Base-by-base conservation (phyloP, 2,888 invertebrate genomes). In the Cephus spinipes region DNA sequence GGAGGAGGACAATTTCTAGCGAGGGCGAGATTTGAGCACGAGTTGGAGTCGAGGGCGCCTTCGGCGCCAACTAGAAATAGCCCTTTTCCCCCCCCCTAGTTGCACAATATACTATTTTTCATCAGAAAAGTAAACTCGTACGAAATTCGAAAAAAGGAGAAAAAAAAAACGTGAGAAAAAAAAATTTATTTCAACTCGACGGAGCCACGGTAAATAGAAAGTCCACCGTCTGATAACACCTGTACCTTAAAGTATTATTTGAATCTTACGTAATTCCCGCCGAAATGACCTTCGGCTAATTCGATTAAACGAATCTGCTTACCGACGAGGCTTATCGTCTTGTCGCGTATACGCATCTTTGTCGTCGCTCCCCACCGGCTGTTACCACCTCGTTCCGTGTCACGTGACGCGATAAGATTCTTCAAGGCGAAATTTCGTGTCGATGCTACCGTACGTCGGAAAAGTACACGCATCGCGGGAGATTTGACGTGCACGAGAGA, bases 201-300 rank as follows among this genome's bases (percentile, higher is more conserved):
- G 0, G 0, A 55, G 0, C 3, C 2, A 9, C 9, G 55, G 23
- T 9, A 23, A 55, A 0, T 9, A 9, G 23, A 55, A 23, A 6
- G 15, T 55, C 9, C 23, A 55, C 55, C 23, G 6, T 40, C 40
- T 9, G 55, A 23, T 23, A 55, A 23, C 23, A 55, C 23, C 15
- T 55, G 55, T 55, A 55, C 23, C 9, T 55, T 9, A 15, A 23
- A 2, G 9, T 55, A 23, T 6, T 9, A 9, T 55, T 23, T 6
- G 23, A 55, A 55, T 23, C 0, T 55, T 55, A 23, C 23, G 55
- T 55, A 55, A 55, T 9, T 55, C 9, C 0, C 9, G 15, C 2
- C 9, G 55, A 23, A 23, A 23, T 23, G 55, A 55, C 55, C 55
- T 55, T 55, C 55, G 23, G 55, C 2, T 55, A 55, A 55, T 23